phyloP scores from a whole-genome alignment of 2,888 invertebrate genomes.

The Autographa gamma region DNA sequence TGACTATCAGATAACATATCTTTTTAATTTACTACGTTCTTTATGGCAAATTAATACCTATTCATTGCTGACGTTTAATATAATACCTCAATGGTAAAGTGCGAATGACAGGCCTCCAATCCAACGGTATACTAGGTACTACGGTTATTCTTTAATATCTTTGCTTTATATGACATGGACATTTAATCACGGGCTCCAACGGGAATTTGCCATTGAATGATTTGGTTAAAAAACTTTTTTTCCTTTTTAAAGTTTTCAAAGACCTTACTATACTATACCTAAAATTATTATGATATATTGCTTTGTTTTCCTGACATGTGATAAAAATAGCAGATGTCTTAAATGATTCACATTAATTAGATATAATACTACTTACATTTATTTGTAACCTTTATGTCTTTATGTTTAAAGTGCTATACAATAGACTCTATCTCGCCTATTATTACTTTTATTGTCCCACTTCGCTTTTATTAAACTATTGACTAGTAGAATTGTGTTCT shows the following conservation, averaged over 20 bases:
- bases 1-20: conserved; percentile 43
- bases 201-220: background rate
- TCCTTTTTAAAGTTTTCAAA: background rate
- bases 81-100: conserved; percentile 51
- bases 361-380: conserved; percentile 18
- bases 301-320: background rate
- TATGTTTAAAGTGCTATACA: conserved; percentile 27
- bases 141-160: conserved; percentile 33
- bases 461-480: conserved; percentile 60
- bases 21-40: conserved; percentile 38
- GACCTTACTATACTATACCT: background rate
- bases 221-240: background rate
- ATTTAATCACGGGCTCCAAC: background rate
- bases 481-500: conserved; percentile 48
- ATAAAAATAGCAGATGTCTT: background rate
- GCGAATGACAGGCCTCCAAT: conserved; percentile 54
- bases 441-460: conserved; percentile 63
- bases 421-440: conserved; percentile 48
- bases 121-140: conserved; percentile 62
- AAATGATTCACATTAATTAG: background rate
- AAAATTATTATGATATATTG: background rate
- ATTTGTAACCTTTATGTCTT: conserved; percentile 44
- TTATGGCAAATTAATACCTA: conserved; percentile 39
- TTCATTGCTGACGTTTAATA: conserved; percentile 58
- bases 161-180: conserved; percentile 10